Conservation (phyloP, 2,113 vertebrate species). For the Notiomystis cincta region DNA sequence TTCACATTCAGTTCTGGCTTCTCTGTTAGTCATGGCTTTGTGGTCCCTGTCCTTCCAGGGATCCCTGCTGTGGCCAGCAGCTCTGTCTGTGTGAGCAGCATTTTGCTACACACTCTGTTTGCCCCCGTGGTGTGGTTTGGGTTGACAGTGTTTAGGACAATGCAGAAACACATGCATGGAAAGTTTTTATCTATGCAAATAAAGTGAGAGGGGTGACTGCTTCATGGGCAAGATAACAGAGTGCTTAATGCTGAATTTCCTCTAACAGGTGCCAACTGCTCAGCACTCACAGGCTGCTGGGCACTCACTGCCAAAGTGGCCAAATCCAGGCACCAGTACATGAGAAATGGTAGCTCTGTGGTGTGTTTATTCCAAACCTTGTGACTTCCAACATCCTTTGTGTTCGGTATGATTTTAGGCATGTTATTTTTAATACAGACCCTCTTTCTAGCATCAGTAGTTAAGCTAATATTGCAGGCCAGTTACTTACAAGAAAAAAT, state of each 20-base stretch:
- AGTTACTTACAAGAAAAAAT: neutral
- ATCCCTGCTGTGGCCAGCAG: fast-evolving
- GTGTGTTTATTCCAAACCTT: neutral
- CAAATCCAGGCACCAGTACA: neutral
- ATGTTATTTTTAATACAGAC: neutral
- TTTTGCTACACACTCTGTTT: fast-evolving
- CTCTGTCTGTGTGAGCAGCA: neutral
- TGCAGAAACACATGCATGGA: neutral
- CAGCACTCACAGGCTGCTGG: neutral
- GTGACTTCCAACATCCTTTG: neutral
- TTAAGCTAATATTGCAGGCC: neutral
- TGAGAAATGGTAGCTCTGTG: neutral
- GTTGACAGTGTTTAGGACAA: neutral
- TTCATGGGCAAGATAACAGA: neutral
- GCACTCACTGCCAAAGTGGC: neutral
- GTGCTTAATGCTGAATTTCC: neutral
- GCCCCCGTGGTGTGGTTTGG: fast-evolving
- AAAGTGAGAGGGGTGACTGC: neutral
- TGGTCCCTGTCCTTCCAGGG: neutral
- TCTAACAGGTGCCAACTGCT: neutral
- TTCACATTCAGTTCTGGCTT: neutral
- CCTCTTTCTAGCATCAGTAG: neutral
- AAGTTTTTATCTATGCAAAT: neutral
- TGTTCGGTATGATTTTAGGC: neutral
- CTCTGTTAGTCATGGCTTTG: neutral